These are phyloP conservation scores for Panthera tigris DNA, from an alignment of 2,113 vertebrate species.

Conservation along the genomic window DNA sequence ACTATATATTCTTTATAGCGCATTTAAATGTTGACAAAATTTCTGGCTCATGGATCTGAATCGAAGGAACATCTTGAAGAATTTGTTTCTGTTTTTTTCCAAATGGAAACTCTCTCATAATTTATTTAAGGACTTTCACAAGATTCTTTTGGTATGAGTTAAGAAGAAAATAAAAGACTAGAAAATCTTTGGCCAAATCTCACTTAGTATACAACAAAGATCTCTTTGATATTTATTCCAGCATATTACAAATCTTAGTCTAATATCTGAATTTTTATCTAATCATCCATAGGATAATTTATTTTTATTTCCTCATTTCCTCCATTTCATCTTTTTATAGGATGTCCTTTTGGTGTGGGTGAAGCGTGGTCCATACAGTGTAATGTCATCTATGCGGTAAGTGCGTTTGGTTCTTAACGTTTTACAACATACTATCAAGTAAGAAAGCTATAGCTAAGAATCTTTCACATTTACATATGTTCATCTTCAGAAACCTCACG, in stretches of 20 bases:
- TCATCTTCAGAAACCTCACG: neutral
- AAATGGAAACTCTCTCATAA: neutral
- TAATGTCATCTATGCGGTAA: neutral
- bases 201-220: neutral
- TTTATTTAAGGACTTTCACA: neutral
- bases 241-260: neutral
- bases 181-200: slow-evolving; percentile 6
- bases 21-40: neutral
- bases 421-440: neutral
- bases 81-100: neutral
- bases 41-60: neutral
- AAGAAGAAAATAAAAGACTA: neutral
- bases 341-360: neutral
- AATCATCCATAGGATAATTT: neutral
- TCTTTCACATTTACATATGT: neutral
- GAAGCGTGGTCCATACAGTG: neutral
- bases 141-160: neutral
- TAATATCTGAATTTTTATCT: neutral
- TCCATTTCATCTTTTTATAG: neutral
- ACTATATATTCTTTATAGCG: neutral
- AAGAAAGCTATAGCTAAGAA: neutral
- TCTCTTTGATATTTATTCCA: neutral
- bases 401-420: neutral
- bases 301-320: neutral
- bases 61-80: neutral